phyloP scores from a whole-genome alignment of 1,140 invertebrate species.

The Pomacea maculata region DNA sequence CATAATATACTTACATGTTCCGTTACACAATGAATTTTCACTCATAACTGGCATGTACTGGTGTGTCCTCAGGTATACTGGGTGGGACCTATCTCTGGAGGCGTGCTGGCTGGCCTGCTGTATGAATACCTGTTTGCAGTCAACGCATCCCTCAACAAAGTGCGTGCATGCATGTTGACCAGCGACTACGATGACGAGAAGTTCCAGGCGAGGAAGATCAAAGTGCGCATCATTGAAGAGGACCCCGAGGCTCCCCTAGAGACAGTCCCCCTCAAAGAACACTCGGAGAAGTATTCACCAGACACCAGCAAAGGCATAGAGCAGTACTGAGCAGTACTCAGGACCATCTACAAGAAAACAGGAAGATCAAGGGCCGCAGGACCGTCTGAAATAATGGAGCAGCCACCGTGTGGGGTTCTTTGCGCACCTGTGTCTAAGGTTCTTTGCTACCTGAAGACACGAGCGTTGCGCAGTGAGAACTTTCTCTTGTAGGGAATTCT shows the following conservation, averaged over 20 bases:
- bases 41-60: not conserved
- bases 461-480: too few relatives aligned
- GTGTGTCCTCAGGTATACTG: conserved; percentile 79
- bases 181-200: conserved; percentile 46
- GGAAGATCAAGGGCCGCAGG: too few relatives aligned
- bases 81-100: conserved; percentile 85
- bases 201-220: conserved; percentile 36
- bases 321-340: not conserved
- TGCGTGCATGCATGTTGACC: conserved; percentile 40
- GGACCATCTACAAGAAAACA: too few relatives aligned
- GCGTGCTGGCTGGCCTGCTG: conserved; percentile 76
- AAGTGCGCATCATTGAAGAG: conserved; percentile 32
- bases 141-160: conserved; percentile 44
- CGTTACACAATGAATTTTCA: not conserved
- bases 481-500: too few relatives aligned
- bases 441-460: too few relatives aligned
- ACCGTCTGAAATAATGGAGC: too few relatives aligned
- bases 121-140: conserved; percentile 78
- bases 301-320: not conserved
- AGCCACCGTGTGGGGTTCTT: too few relatives aligned
- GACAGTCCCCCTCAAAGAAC: conserved; percentile 5
- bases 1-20: not conserved
- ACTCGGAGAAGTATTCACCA: not conserved
- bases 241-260: conserved; percentile 5
- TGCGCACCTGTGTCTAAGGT: too few relatives aligned